Evolutionary conservation across 2,888 invertebrate species (phyloP), one percentile per base, ranked within the genome.

Genomic region (Eudemis profundana): DNA sequence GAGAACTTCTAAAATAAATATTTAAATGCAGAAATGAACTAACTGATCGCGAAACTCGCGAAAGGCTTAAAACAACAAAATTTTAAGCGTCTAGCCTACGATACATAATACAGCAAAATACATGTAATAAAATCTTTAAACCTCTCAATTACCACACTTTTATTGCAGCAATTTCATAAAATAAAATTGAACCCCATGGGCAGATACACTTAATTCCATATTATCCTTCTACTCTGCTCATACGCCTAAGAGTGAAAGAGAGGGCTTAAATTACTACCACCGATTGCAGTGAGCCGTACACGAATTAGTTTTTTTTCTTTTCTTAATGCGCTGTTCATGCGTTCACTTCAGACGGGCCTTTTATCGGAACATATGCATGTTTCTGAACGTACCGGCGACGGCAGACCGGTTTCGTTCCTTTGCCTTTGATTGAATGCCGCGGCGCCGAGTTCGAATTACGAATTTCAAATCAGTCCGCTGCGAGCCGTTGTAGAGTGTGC

Each of bases 261-360:
- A 84, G 68, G 74, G 78, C 74, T 76, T 78, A 88, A 90, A 89
- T 89, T 84, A 86, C 89, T 84, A 83, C 86, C 86, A 85, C 84
- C 88, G 90, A 90, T 90, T 88, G 89, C 88, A 87, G 85, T 85
- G 86, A 89, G 87, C 87, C 86, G 85, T 86, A 88, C 86, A 89
- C 84, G 90, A 90, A 90, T 90, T 90, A 91, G 89, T 84, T 81
- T 84, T 84, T 87, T 81, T 84, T 80, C 84, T 83, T 83, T 79
- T 84, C 85, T 84, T 90, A 90, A 90, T 89, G 86, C 86, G 82
- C 85, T 86, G 89, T 88, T 90, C 87, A 89, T 87, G 88, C 86
- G 84, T 86, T 83, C 84, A 86, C 64, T 65, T 65, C 65, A 65
- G 65, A 53, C 65, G 38, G 85, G 82, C 85, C 86, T 87, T 90